A percentile compares a stretch with the other conserved stretches of the same genome.
Evolutionary conservation across 2,888 invertebrate genomes (phyloP).

Genomic region (Cataglyphis albicans): DNA sequence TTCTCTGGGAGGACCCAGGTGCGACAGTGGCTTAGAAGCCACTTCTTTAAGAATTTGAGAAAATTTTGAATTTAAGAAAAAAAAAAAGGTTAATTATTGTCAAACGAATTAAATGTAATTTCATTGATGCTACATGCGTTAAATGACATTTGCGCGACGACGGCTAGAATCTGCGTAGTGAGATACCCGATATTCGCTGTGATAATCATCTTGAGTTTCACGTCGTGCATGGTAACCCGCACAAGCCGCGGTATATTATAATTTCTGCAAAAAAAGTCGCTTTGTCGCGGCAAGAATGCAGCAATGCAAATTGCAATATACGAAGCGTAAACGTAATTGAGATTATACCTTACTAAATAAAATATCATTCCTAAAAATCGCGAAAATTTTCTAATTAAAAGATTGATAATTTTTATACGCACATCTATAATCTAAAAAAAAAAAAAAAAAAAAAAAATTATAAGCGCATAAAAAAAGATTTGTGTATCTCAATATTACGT

Average conservation of each 20-base stretch:
- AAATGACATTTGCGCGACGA: constrained; percentile 14
- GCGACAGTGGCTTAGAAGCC: not conserved
- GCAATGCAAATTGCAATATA: not conserved
- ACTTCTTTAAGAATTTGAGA: not conserved
- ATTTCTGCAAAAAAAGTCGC: constrained; percentile 32
- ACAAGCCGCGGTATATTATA: constrained; percentile 23
- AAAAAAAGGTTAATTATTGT: not conserved
- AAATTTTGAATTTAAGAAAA: not conserved
- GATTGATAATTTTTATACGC: not conserved
- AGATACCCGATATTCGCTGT: constrained; percentile 52
- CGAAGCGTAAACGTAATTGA: not conserved
- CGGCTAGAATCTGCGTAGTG: constrained; percentile 42
- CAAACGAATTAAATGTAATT: not conserved
- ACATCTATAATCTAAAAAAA: not conserved
- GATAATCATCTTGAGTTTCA: constrained; percentile 51
- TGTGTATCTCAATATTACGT: not conserved
- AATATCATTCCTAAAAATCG: not conserved
- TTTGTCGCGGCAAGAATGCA: not conserved
- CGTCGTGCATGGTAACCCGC: constrained; percentile 32
- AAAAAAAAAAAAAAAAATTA: too few species aligned
- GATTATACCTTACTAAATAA: not conserved
- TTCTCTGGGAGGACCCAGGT: not conserved
- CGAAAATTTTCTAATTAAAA: not conserved
- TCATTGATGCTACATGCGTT: not conserved
- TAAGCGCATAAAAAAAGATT: not conserved